phyloP scores from a whole-genome alignment of 2,888 invertebrate species.

The Tetragonula carbonaria region DNA sequence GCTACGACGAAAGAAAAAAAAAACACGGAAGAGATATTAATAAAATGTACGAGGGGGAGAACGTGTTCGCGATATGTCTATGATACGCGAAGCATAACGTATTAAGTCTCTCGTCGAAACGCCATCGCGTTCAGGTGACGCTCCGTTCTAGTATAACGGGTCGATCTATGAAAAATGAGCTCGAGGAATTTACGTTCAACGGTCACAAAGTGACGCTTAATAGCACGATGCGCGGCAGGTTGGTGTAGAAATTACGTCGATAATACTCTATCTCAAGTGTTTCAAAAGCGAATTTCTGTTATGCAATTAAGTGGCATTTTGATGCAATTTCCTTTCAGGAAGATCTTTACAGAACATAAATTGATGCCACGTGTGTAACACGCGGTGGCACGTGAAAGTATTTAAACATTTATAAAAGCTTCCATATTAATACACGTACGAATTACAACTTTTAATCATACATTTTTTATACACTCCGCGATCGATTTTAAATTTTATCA shows the following conservation, averaged over 20 bases:
- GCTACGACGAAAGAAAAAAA: too few relatives aligned
- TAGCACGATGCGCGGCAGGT: neutral
- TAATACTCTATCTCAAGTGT: neutral
- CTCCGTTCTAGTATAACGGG: constrained; percentile 8
- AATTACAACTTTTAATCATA: too few relatives aligned
- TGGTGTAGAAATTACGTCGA: neutral
- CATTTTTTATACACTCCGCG: too few relatives aligned
- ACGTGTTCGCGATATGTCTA: neutral
- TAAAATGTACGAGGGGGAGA: neutral
- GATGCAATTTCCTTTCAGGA: neutral
- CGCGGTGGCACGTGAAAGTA: too few relatives aligned
- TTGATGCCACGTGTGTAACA: too few relatives aligned
- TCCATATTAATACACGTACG: too few relatives aligned
- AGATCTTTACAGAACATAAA: neutral
- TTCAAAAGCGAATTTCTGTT: neutral
- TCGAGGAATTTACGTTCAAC: constrained; percentile 22
- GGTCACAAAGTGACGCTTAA: constrained; percentile 11
- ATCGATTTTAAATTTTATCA: too few relatives aligned
- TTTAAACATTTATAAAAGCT: too few relatives aligned
- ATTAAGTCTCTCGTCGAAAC: constrained; percentile 16
- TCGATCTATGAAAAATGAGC: constrained; percentile 40
- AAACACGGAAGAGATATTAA: neutral
- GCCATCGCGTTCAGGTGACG: constrained; percentile 32
- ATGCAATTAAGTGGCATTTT: neutral
- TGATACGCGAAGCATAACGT: constrained; percentile 6